Base-by-base conservation (phyloP, 1,140 invertebrate genomes). In the Dendrolimus punctatus region DNA sequence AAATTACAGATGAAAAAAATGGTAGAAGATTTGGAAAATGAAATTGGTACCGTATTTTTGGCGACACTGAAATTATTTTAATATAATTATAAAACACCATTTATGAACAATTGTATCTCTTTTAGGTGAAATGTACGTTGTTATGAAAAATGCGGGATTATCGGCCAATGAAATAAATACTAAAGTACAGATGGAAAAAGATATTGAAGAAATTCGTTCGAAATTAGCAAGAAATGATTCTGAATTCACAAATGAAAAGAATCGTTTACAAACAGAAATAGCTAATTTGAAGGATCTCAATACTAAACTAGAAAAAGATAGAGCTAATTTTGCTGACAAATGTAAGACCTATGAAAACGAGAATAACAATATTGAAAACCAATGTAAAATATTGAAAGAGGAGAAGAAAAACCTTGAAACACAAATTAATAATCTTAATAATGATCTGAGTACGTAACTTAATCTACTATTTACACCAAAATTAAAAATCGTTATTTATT, bases 21-120 rank as follows among this genome's bases (percentile, higher is more conserved):
- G 90, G 91, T 95, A 1, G 91, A 93, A 49, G 93, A 95, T 45
- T 87, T 95, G 62, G 94, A 95, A 78, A 92, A 88, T 72, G 94
- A 95, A 88, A 92, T 95, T 64, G 90, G 92, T 93, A 88, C 23
- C 10, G 40, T 40, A 39, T 40, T 23, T 9, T 23, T 23, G 8
- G 5, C 45, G 6, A 10, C 9, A 46, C 5, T 46, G 9, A 7
- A 23, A 8, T 23, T 46, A 8, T 46, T 6, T 23, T 8, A 46
- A 46, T 36, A 46, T 23, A 43, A 6, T 36, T 8, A 36, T 43
- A 8, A 37, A 8, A 6, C 8, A 8, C 49, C 38, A 36, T 8
- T 40, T 40, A 49, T 3, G 10, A 36, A 8, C 1, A 36, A 43
- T 6, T 51, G 38, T 6, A 37, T 40, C 23, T 49, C 58, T 84